Evolutionary conservation across 1,140 invertebrate species (phyloP).

Genomic region (Drosophila saltans): DNA sequence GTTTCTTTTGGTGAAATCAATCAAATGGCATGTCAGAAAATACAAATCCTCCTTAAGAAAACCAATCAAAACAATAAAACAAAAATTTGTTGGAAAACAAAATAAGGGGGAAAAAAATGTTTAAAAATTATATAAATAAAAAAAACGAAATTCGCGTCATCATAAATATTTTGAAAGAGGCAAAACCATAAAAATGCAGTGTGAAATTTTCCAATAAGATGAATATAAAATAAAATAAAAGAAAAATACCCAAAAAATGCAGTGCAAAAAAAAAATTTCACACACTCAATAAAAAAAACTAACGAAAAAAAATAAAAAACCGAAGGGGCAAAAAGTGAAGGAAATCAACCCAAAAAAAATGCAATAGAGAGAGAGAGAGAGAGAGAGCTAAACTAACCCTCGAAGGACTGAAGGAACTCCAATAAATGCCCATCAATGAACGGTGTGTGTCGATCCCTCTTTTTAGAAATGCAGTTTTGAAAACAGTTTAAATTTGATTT

Average conservation of each 20-base stretch:
- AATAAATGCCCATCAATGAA: slow-evolving; percentile 76
- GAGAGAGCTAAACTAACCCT: slow-evolving; percentile 20
- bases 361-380: not conserved
- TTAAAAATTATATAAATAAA: slow-evolving; percentile 35
- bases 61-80: slow-evolving; percentile 49
- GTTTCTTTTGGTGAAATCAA: slow-evolving; percentile 49
- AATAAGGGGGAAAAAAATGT: slow-evolving; percentile 19
- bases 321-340: slow-evolving; percentile 20
- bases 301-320: slow-evolving; percentile 37
- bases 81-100: not conserved
- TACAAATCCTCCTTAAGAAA: slow-evolving; percentile 49
- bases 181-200: slow-evolving; percentile 55
- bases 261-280: slow-evolving; percentile 44
- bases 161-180: slow-evolving; percentile 76
- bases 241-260: slow-evolving; percentile 22
- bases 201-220: slow-evolving; percentile 36
- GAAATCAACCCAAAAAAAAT: slow-evolving; percentile 49
- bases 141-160: slow-evolving; percentile 43
- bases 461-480: slow-evolving; percentile 67
- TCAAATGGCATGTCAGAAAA: slow-evolving; percentile 55
- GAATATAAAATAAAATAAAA: slow-evolving; percentile 23
- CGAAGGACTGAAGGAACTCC: slow-evolving; percentile 22
- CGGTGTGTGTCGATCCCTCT: slow-evolving; percentile 28
- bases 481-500: slow-evolving; percentile 82
- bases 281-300: slow-evolving; percentile 31